Conservation (phyloP, 2,888 invertebrate species). For the Platycnemis pennipes region DNA sequence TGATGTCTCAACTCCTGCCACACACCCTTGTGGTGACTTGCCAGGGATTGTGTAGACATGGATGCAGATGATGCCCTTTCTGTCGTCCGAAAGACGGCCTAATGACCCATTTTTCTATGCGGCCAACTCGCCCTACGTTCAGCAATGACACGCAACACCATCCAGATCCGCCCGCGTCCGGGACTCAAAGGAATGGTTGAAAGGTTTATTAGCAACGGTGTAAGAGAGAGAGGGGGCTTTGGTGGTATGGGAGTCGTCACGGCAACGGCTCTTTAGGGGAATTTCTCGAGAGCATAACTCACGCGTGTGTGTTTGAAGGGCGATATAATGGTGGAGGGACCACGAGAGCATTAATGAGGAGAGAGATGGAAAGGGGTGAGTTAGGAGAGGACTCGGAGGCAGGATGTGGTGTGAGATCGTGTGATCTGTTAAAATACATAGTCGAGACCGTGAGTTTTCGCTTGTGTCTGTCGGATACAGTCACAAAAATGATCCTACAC, state of each 20-base stretch:
- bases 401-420: not conserved
- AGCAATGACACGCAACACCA: not conserved
- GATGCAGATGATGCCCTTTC: no score
- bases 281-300: constrained; percentile 3
- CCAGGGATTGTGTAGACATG: no score
- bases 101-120: not conserved
- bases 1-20: no score
- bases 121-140: not conserved
- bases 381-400: not conserved
- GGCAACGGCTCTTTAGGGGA: constrained; percentile 28
- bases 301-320: not conserved
- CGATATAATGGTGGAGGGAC: not conserved
- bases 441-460: no score
- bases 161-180: not conserved
- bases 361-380: not conserved
- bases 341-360: not conserved
- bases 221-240: not conserved
- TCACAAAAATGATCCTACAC: not conserved
- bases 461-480: no score
- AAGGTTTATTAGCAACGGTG: constrained; percentile 11
- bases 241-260: not conserved
- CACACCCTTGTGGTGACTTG: no score
- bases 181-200: not conserved
- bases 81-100: no score
- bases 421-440: no score